These are phyloP conservation scores for Hypomecis atomaria DNA, from an alignment of 2,888 invertebrate species.

Conservation along the genomic window DNA sequence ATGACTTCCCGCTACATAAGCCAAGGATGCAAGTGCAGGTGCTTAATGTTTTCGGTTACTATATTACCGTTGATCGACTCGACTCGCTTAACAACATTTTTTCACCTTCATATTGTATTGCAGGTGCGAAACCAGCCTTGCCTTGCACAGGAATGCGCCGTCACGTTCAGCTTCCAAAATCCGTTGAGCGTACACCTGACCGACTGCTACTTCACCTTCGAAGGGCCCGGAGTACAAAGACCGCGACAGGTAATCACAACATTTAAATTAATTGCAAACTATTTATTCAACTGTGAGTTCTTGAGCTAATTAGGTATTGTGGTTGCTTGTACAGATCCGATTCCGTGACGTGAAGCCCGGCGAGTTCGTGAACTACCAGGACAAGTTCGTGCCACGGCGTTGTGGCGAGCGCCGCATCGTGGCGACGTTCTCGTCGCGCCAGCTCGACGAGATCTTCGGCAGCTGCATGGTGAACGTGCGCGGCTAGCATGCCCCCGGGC, in stretches of 20 bases:
- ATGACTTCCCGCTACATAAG: constrained; percentile 88
- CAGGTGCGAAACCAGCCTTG: constrained; percentile 79
- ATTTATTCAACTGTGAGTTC: neutral
- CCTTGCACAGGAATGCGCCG: constrained; percentile 81
- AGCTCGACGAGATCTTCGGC: constrained; percentile 87
- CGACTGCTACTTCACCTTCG: constrained; percentile 88
- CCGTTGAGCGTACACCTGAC: constrained; percentile 87
- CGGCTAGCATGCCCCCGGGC: constrained; percentile 79
- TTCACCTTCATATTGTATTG: constrained; percentile 2
- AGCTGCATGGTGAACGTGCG: constrained; percentile 82
- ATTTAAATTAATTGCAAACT: neutral
- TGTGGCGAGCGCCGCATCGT: constrained; percentile 86
- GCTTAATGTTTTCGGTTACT: constrained; percentile 21
- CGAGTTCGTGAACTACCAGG: constrained; percentile 86
- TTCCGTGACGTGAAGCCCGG: constrained; percentile 87
- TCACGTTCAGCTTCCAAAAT: constrained; percentile 87
- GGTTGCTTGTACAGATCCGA: constrained; percentile 63
- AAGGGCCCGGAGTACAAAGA: constrained; percentile 88
- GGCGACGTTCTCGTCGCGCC: constrained; percentile 87
- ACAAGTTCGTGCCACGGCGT: constrained; percentile 84
- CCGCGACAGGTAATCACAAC: constrained; percentile 78
- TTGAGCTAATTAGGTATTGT: neutral
- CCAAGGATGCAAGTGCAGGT: constrained; percentile 88
- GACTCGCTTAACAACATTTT: neutral
- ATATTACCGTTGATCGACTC: neutral